Evolutionary conservation across 2,113 vertebrate species (phyloP).

Genomic region (Daubentonia madagascariensis): DNA sequence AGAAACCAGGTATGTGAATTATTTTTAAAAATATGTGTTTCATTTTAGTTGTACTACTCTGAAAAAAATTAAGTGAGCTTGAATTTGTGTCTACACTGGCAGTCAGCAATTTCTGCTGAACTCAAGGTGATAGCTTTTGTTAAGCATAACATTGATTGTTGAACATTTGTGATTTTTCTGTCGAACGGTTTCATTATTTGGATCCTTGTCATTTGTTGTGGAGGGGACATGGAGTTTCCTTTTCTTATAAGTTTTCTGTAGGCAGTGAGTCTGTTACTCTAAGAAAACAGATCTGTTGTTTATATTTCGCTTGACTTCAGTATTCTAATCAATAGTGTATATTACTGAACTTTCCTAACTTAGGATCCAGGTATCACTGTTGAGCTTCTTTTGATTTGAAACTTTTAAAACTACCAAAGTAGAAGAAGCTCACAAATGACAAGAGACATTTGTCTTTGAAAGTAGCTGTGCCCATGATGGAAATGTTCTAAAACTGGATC

Average conservation of each 20-base stretch:
- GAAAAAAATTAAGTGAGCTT: background rate
- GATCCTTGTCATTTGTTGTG: background rate
- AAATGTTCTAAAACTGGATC: background rate
- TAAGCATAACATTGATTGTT: background rate
- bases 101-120: background rate
- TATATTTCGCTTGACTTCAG: conserved; percentile 28
- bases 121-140: background rate
- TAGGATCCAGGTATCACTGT: background rate
- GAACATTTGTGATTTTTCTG: background rate
- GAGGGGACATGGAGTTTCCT: background rate
- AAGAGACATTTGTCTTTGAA: background rate
- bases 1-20: conserved; percentile 92
- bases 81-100: background rate
- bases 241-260: background rate
- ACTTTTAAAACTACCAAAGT: background rate
- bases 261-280: background rate
- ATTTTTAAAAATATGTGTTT: conserved; percentile 28
- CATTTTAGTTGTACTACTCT: background rate
- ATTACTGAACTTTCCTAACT: background rate
- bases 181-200: background rate
- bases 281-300: background rate
- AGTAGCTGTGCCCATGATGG: background rate
- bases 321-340: background rate
- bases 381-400: background rate
- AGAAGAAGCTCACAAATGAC: background rate